phyloP scores from a whole-genome alignment of 2,888 invertebrate genomes.

The Aphodius granarius region DNA sequence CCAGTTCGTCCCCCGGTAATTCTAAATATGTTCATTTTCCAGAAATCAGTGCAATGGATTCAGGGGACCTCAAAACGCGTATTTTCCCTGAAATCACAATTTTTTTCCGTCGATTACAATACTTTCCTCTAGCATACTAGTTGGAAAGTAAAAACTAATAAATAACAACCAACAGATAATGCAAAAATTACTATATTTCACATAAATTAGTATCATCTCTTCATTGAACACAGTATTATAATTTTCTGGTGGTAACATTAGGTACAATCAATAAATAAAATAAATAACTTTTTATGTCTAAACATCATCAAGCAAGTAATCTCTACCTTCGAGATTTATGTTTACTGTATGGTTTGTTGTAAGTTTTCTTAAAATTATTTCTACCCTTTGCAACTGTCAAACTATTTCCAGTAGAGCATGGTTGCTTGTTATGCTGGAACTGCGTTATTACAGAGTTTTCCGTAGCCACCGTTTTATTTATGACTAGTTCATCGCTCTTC shows the following conservation, averaged over 20 bases:
- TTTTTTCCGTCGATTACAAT: no score
- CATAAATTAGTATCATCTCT: neutral
- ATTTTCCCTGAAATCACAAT: no score
- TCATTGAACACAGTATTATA: neutral
- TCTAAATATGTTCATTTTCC: no score
- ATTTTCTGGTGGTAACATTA: neutral
- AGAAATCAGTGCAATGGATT: no score
- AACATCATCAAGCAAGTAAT: neutral
- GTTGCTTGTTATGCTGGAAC: conserved; percentile 63
- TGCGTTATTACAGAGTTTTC: conserved; percentile 70
- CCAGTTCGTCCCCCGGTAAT: no score
- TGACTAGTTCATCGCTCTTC: conserved; percentile 70
- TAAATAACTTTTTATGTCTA: conserved; percentile 16
- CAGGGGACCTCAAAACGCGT: no score
- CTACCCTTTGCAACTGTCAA: neutral
- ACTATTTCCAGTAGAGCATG: conserved; percentile 43
- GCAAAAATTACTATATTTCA: neutral
- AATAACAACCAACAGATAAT: neutral
- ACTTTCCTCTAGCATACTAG: no score
- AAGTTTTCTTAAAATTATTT: conserved; percentile 19
- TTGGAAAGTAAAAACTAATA: no score
- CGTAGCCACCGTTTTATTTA: conserved; percentile 69
- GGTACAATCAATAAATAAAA: conserved; percentile 15
- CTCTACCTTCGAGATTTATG: conserved; percentile 23
- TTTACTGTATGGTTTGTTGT: conserved; percentile 24